Evolutionary conservation across 2,113 vertebrate genomes (phyloP).

Genomic region (Hystrix cristata): DNA sequence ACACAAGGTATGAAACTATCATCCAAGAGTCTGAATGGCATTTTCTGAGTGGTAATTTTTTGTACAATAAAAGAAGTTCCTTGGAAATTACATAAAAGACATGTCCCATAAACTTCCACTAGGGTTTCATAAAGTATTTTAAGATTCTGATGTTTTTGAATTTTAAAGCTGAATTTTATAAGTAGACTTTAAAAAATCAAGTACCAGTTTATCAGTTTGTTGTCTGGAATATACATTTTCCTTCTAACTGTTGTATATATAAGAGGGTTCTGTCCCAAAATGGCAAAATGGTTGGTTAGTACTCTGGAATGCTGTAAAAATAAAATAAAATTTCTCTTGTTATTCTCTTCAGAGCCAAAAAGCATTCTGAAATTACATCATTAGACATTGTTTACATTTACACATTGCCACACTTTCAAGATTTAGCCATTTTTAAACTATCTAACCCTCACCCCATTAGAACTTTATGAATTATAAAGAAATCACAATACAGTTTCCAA

Average conservation of each 20-base stretch:
- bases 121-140: conserved; percentile 27
- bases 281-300: conserved; percentile 56
- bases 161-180: conserved; percentile 32
- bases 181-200: conserved; percentile 54
- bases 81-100: conserved; percentile 17
- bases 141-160: neutral
- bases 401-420: conserved; percentile 41
- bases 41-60: conserved; percentile 32
- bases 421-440: neutral
- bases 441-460: neutral
- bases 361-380: conserved; percentile 25
- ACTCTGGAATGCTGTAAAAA: conserved; percentile 71
- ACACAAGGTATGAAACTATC: neutral
- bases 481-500: neutral
- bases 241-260: neutral
- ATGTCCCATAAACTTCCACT: conserved; percentile 10
- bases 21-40: neutral
- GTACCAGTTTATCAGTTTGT: conserved; percentile 48
- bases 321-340: conserved; percentile 70
- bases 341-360: conserved; percentile 53
- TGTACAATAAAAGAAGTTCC: conserved; percentile 23
- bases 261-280: conserved; percentile 56
- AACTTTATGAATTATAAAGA: conserved; percentile 49
- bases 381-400: conserved; percentile 23
- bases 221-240: accelerated